Evolutionary conservation across 2,888 invertebrate genomes (phyloP).

Genomic region (Vanessa cardui): DNA sequence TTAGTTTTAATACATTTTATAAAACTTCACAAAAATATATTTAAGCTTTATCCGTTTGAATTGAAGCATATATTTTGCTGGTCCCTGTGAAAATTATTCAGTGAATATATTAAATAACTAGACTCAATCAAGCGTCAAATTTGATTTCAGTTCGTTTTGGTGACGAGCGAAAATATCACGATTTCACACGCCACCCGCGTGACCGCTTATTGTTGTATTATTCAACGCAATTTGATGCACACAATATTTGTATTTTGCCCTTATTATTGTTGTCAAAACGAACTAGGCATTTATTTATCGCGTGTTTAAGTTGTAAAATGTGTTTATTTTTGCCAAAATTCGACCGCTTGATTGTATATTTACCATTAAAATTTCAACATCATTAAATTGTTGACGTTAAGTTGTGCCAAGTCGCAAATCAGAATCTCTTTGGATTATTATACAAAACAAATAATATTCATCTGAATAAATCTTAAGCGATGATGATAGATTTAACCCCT

Average conservation of each 20-base stretch:
- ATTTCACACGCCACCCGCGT: constrained; percentile 43
- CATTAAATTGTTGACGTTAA: neutral
- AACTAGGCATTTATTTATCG: too few relatives aligned
- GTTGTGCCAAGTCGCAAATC: neutral
- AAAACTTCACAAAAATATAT: constrained; percentile 1
- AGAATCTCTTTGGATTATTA: neutral
- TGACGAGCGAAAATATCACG: constrained; percentile 36
- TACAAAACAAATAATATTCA: neutral
- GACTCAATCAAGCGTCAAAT: constrained; percentile 33
- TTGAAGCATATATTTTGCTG: constrained; percentile 16
- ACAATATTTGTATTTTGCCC: neutral
- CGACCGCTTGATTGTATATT: neutral
- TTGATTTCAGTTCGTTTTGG: constrained; percentile 33
- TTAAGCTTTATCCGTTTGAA: constrained; percentile 5
- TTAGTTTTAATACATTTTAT: too few relatives aligned
- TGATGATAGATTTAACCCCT: too few relatives aligned
- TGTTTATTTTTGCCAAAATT: neutral
- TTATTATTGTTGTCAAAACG: neutral
- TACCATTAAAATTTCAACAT: neutral
- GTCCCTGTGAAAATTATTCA: constrained; percentile 24
- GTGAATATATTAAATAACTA: constrained; percentile 37
- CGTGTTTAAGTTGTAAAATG: neutral
- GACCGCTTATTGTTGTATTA: constrained; percentile 17
- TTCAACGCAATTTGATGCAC: constrained; percentile 1
- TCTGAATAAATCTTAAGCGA: too few relatives aligned